Evolutionary conservation across 2,888 invertebrate species (phyloP).

Genomic region (Acleris cristana): DNA sequence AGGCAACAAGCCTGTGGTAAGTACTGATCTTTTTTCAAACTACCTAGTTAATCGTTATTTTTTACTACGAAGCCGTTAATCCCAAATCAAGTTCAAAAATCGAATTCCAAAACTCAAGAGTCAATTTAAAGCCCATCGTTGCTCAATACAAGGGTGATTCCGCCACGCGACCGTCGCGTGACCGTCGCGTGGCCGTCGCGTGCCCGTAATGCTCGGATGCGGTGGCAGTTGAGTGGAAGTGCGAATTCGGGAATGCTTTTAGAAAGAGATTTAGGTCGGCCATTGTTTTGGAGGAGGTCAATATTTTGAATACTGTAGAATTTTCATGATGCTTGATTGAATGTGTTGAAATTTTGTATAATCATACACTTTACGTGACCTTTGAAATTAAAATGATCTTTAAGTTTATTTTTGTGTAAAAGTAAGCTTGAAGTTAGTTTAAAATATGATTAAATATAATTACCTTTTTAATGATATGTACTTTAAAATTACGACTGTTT

Average conservation of each 20-base stretch:
- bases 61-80: background rate
- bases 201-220: conserved; percentile 54
- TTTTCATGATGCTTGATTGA: background rate
- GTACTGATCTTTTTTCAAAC: no score
- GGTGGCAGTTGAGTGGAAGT: conserved; percentile 64
- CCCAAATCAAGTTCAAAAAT: conserved; percentile 2
- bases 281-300: conserved; percentile 19
- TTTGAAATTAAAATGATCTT: no score
- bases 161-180: conserved; percentile 49
- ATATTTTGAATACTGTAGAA: background rate
- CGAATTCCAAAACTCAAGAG: conserved; percentile 38
- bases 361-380: no score
- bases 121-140: conserved; percentile 52
- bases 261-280: conserved; percentile 15
- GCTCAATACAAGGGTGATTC: conserved; percentile 59
- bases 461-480: no score
- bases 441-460: no score
- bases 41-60: no score
- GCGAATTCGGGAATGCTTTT: conserved; percentile 47
- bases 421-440: no score
- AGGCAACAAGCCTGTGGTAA: no score
- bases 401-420: no score
- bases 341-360: background rate
- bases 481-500: no score
- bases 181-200: conserved; percentile 56